These are phyloP conservation scores for Melieria crassipennis DNA, from an alignment of 2,888 invertebrate species.

Conservation along the genomic window DNA sequence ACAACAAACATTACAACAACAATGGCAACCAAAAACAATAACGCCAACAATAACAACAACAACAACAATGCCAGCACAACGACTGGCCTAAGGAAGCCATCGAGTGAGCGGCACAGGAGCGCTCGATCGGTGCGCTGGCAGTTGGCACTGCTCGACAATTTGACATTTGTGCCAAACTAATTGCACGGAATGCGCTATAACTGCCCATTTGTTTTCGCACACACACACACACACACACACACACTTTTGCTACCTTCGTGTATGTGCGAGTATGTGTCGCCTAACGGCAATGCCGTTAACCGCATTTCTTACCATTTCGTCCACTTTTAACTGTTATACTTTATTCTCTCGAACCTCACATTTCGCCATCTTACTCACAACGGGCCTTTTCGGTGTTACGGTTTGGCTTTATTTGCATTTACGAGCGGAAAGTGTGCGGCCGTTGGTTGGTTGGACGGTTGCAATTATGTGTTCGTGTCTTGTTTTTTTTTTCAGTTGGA, in stretches of 20 bases:
- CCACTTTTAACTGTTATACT: too few relatives aligned
- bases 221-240: background rate
- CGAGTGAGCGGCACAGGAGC: too few relatives aligned
- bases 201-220: background rate
- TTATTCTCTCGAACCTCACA: background rate
- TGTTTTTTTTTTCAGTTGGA: background rate
- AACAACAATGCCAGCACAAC: too few relatives aligned
- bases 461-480: background rate
- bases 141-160: background rate
- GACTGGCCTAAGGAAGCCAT: too few relatives aligned
- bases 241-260: background rate
- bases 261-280: background rate
- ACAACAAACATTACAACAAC: background rate
- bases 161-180: constrained; percentile 6
- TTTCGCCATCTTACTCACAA: background rate
- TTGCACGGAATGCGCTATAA: constrained; percentile 3
- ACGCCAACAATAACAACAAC: background rate
- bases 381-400: too few relatives aligned
- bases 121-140: background rate
- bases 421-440: background rate
- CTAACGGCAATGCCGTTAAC: too few relatives aligned
- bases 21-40: background rate
- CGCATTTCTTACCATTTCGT: too few relatives aligned
- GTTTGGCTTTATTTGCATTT: background rate
- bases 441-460: background rate